phyloP scores from a whole-genome alignment of 2,888 invertebrate genomes.

The Caprella mutica region DNA sequence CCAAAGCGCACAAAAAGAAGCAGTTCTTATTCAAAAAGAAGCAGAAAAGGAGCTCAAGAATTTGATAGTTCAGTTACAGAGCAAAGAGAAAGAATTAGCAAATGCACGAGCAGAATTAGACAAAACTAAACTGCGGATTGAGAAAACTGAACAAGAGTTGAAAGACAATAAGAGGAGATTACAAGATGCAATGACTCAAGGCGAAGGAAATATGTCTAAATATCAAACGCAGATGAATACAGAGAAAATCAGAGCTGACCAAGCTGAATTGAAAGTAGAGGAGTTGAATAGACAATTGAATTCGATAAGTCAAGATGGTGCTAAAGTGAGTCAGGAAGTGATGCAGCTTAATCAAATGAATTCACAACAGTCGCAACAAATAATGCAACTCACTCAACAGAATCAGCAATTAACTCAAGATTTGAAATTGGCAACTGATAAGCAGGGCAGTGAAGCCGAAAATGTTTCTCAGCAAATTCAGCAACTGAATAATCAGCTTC shows the following conservation, averaged over 20 bases:
- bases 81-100: constrained; percentile 32
- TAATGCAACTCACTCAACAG: constrained; percentile 22
- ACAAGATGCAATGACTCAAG: constrained; percentile 64
- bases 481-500: constrained; percentile 11
- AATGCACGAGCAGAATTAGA: constrained; percentile 24
- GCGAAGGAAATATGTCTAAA: constrained; percentile 39
- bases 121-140: constrained; percentile 33
- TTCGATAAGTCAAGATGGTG: constrained; percentile 24
- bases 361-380: constrained; percentile 49
- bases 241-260: constrained; percentile 59
- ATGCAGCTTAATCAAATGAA: constrained; percentile 34
- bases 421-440: neutral
- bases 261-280: constrained; percentile 62
- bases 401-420: constrained; percentile 18
- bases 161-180: constrained; percentile 61
- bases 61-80: constrained; percentile 27
- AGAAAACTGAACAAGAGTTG: constrained; percentile 50
- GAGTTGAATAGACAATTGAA: constrained; percentile 46
- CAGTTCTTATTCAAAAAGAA: constrained; percentile 42
- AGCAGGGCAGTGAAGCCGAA: constrained; percentile 8
- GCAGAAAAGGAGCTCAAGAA: constrained; percentile 62
- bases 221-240: constrained; percentile 45
- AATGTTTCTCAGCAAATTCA: constrained; percentile 8
- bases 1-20: constrained; percentile 34
- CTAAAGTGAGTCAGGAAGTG: constrained; percentile 26